A percentile compares a stretch with the other conserved stretches of the same genome.
Evolutionary conservation across 2,113 vertebrate species (phyloP).

Genomic region (Petroica traversi): DNA sequence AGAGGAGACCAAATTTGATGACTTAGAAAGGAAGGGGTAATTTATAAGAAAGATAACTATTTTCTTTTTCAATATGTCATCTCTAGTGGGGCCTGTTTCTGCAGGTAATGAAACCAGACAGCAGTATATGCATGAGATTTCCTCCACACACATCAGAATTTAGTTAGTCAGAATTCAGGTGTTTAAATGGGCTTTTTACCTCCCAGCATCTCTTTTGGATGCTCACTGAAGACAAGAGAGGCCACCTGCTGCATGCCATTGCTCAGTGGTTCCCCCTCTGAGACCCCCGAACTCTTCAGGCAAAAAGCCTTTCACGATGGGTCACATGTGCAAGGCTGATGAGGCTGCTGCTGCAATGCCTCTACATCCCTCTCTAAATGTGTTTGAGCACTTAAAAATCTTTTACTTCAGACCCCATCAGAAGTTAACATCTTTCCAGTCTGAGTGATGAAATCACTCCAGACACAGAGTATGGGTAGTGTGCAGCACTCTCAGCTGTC

Average conservation of each 20-base stretch:
- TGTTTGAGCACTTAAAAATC: neutral
- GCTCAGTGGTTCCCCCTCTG: neutral
- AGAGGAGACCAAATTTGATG: neutral
- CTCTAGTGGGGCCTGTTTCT: neutral
- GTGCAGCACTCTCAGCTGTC: neutral
- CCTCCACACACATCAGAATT: neutral
- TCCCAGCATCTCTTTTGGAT: neutral
- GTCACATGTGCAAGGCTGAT: neutral
- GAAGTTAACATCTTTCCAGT: neutral
- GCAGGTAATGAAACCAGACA: neutral
- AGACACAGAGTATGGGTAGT: fast-evolving
- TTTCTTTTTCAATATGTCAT: neutral
- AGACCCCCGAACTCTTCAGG: neutral
- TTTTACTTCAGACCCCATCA: neutral
- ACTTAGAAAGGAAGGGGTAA: neutral
- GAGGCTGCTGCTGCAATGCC: neutral
- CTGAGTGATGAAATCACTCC: neutral
- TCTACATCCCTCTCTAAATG: neutral
- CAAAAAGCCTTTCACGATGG: neutral
- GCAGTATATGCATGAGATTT: neutral
- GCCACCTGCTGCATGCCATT: neutral
- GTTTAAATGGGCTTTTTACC: neutral
- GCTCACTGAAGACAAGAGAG: neutral
- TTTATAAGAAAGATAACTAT: neutral
- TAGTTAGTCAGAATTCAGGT: neutral